Evolutionary conservation across 2,113 vertebrate genomes (phyloP).

Genomic region (Paradisaea rubra): DNA sequence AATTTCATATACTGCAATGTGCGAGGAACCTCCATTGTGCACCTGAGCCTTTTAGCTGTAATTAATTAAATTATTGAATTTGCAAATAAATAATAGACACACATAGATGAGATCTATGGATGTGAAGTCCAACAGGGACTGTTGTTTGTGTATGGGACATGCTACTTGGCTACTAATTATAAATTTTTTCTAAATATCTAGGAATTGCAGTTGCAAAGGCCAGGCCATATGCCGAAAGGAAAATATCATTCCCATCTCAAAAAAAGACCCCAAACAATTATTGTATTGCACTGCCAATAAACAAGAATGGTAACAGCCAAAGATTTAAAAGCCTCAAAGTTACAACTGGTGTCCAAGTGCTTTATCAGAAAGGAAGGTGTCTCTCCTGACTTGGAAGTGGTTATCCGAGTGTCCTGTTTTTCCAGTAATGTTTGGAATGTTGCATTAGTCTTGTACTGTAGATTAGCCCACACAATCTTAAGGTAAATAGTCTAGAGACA

Average conservation of each 20-base stretch:
- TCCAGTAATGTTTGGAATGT: constrained; percentile 31
- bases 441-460: neutral
- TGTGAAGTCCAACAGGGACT: neutral
- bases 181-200: neutral
- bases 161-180: neutral
- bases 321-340: neutral
- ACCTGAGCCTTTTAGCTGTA: neutral
- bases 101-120: neutral
- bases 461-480: constrained; percentile 1
- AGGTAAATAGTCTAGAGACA: constrained; percentile 16
- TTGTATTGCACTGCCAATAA: neutral
- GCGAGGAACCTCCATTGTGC: neutral
- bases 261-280: neutral
- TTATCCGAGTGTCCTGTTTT: constrained; percentile 34
- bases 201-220: neutral
- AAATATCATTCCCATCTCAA: neutral
- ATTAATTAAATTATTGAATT: neutral
- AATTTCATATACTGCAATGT: neutral
- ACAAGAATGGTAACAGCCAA: neutral
- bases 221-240: neutral
- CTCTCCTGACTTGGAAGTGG: neutral
- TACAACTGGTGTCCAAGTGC: neutral
- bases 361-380: constrained; percentile 27
- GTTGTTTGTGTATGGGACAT: neutral
- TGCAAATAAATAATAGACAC: neutral